Evolutionary conservation across 2,113 vertebrate genomes (phyloP).

Genomic region (Haliaeetus leucogaster): DNA sequence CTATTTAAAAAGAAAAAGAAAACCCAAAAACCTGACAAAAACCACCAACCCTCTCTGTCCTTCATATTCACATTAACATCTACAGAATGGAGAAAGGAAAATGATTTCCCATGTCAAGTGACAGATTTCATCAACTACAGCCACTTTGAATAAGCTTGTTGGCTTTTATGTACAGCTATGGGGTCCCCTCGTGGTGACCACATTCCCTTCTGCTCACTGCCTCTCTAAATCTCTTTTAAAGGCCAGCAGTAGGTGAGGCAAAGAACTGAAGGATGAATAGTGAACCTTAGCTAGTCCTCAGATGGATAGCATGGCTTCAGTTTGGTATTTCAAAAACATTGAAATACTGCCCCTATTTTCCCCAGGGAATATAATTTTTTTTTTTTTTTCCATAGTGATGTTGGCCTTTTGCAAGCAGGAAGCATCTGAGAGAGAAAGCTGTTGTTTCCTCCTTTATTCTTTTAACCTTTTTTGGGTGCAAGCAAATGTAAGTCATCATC

Average conservation of each 20-base stretch:
- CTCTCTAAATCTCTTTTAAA: not conserved
- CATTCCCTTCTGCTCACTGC: not conserved
- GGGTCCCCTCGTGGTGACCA: fast-evolving
- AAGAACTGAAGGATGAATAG: not conserved
- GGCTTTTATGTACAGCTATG: not conserved
- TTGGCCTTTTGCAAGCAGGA: not conserved
- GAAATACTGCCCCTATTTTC: not conserved
- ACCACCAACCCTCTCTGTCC: not conserved
- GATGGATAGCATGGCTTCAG: not conserved
- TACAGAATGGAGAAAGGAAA: not conserved
- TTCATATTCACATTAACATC: not conserved
- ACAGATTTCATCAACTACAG: not conserved
- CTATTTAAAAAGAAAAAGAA: not conserved
- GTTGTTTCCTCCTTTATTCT: not conserved
- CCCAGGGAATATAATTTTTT: not conserved
- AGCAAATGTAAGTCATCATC: not conserved
- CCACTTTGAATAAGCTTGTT: not conserved
- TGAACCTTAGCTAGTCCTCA: not conserved
- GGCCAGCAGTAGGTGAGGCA: not conserved
- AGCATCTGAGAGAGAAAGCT: not conserved
- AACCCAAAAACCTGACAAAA: not conserved
- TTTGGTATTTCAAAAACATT: not conserved
- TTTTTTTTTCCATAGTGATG: not conserved
- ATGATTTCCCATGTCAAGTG: not conserved
- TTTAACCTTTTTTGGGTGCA: not conserved